These are phyloP conservation scores for Aegithalos caudatus DNA, from an alignment of 2,113 vertebrate species.

Conservation along the genomic window DNA sequence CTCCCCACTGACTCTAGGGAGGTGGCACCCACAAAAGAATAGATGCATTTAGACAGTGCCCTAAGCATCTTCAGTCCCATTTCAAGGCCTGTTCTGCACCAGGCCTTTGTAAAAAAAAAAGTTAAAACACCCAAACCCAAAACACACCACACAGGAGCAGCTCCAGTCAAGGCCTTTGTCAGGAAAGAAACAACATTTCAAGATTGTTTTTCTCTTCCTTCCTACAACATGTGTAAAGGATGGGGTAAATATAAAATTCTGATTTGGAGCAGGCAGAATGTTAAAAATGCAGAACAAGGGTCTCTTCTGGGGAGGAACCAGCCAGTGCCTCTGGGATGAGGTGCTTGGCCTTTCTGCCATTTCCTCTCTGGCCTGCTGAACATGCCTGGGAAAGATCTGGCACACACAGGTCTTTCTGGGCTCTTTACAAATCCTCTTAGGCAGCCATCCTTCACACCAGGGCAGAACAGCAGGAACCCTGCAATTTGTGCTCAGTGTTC, in stretches of 20 bases:
- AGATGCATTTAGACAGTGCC: not conserved
- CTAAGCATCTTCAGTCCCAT: not conserved
- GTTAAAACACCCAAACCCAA: not conserved
- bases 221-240: not conserved
- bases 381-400: not conserved
- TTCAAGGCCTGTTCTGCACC: not conserved
- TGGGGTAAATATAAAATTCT: not conserved
- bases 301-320: not conserved
- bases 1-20: not conserved
- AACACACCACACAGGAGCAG: not conserved
- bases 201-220: not conserved
- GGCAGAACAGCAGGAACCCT: not conserved
- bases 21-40: not conserved
- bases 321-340: not conserved
- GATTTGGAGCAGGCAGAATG: not conserved
- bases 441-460: not conserved
- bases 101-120: not conserved
- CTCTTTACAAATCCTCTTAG: not conserved
- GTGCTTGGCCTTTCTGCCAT: not conserved
- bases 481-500: not conserved
- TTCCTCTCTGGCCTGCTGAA: not conserved
- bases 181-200: not conserved
- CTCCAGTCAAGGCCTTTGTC: not conserved
- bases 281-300: not conserved
- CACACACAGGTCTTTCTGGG: not conserved